Conservation (phyloP, 1,140 invertebrate species). For the Dryas iulia region DNA sequence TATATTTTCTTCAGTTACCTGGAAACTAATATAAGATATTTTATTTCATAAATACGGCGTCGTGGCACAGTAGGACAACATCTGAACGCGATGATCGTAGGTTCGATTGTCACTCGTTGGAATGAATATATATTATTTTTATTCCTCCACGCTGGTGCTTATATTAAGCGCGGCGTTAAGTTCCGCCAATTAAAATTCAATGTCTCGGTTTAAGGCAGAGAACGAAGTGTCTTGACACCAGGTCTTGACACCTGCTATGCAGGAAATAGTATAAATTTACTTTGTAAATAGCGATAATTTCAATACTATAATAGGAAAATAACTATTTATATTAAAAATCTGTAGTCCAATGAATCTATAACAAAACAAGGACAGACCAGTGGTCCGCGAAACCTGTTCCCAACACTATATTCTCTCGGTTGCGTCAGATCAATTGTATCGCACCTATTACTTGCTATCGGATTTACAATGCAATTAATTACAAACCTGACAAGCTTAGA, state of each 20-base stretch:
- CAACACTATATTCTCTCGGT: not conserved
- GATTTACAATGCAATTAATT: not conserved
- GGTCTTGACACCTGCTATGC: not conserved
- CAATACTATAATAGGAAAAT: not conserved
- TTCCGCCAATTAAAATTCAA: too few species aligned
- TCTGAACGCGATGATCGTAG: too few species aligned
- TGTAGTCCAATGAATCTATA: not conserved
- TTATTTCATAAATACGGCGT: too few species aligned
- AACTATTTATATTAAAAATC: not conserved
- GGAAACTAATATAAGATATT: too few species aligned
- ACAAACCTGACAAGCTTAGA: not conserved
- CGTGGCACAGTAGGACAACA: too few species aligned
- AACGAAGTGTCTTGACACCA: too few species aligned
- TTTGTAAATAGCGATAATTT: not conserved
- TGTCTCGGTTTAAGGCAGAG: too few species aligned
- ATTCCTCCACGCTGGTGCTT: too few species aligned
- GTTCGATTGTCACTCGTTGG: too few species aligned
- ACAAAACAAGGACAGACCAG: not conserved
- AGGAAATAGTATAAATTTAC: not conserved
- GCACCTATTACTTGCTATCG: conserved; percentile 1
- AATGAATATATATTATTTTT: too few species aligned
- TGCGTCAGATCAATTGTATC: not conserved
- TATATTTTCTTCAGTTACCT: too few species aligned
- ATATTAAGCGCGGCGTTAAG: too few species aligned
- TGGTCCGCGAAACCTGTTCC: not conserved